Evolutionary conservation across 2,113 vertebrate species (phyloP).

Genomic region (Stigmatopora argus): DNA sequence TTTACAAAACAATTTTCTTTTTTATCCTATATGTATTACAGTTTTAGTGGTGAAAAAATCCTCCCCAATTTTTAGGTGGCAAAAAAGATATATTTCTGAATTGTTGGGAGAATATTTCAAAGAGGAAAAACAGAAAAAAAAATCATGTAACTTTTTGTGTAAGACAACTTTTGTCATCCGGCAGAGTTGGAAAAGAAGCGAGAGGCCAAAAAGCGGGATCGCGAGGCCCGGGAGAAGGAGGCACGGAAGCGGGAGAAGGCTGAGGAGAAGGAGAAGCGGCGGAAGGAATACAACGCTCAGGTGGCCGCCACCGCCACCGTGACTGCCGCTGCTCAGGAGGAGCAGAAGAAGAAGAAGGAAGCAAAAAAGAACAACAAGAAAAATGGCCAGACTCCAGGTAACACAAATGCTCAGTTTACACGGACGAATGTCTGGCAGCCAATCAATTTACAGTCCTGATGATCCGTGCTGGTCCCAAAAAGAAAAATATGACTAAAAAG

Average conservation of each 20-base stretch:
- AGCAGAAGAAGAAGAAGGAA: conserved; percentile 79
- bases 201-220: conserved; percentile 82
- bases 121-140: too few species aligned
- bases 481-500: too few species aligned
- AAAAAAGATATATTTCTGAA: too few species aligned
- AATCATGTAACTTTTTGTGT: too few species aligned
- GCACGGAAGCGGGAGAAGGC: conserved; percentile 87
- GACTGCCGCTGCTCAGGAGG: conserved; percentile 51
- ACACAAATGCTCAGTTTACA: neutral
- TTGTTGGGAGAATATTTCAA: too few species aligned
- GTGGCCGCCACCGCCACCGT: conserved; percentile 67
- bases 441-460: too few species aligned
- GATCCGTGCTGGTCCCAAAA: too few species aligned
- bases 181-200: conserved; percentile 86
- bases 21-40: too few species aligned
- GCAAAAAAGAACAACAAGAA: conserved; percentile 81
- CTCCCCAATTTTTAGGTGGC: too few species aligned
- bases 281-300: conserved; percentile 86
- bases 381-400: conserved; percentile 76
- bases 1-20: too few species aligned
- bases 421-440: too few species aligned
- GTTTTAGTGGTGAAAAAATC: too few species aligned
- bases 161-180: neutral
- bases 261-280: conserved; percentile 88
- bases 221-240: conserved; percentile 85